phyloP scores from a whole-genome alignment of 2,113 vertebrate species.

The Lycaon pictus region DNA sequence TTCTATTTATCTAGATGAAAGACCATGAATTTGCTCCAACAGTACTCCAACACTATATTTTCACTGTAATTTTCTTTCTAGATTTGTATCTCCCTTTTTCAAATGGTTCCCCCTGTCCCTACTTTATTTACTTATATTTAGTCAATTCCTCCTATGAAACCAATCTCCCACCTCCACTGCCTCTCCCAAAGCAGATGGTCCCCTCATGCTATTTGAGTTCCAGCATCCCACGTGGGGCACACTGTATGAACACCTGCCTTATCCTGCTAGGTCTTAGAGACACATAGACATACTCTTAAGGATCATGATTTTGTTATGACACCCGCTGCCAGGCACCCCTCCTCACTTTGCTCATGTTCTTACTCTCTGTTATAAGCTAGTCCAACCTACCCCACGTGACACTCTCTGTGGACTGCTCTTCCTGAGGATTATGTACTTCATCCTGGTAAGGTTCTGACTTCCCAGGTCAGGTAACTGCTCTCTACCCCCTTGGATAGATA shows the following conservation, averaged over 20 bases:
- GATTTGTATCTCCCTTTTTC: neutral
- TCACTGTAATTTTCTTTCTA: neutral
- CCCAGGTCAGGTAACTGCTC: accelerated
- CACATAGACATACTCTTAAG: no score
- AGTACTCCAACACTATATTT: neutral
- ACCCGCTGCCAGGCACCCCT: neutral
- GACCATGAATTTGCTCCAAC: neutral
- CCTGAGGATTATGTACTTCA: no score
- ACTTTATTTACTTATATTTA: neutral
- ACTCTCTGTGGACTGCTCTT: no score
- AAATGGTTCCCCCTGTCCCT: neutral
- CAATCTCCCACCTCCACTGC: neutral
- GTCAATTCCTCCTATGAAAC: neutral
- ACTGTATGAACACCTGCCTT: neutral
- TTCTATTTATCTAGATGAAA: neutral
- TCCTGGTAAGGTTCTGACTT: neutral
- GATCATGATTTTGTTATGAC: neutral
- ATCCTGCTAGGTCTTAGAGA: neutral
- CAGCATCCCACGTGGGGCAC: accelerated
- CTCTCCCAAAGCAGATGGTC: neutral
- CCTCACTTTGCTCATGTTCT: neutral
- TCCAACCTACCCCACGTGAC: no score
- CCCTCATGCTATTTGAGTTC: neutral
- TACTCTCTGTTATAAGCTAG: neutral
- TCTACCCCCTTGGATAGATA: neutral